phyloP scores from a whole-genome alignment of 2,113 vertebrate species.

The Tachuris rubrigastra region DNA sequence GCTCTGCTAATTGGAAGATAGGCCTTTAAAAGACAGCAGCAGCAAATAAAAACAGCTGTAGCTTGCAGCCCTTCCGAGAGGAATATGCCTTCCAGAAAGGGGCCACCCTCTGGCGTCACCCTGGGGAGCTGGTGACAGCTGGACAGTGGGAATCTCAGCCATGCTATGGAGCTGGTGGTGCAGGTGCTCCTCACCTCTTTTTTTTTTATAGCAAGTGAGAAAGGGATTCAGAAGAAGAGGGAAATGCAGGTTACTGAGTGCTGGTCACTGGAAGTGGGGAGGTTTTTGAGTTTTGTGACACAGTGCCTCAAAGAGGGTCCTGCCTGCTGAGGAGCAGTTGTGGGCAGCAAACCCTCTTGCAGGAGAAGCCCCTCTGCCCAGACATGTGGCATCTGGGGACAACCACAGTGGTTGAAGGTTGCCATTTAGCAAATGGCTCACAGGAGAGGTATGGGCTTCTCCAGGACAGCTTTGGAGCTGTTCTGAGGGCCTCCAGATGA shows the following conservation, averaged over 20 bases:
- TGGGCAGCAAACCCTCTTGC: not conserved
- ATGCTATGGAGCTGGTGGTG: not conserved
- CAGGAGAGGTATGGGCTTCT: not conserved
- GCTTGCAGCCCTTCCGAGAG: not conserved
- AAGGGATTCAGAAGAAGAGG: not conserved
- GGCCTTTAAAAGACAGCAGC: conserved; percentile 73
- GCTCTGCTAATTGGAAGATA: conserved; percentile 82
- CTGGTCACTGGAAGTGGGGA: not conserved
- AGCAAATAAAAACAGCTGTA: conserved; percentile 72
- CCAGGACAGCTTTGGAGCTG: not conserved
- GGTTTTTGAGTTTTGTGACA: not conserved
- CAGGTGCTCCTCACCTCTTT: not conserved
- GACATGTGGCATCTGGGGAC: not conserved
- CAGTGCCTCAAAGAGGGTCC: not conserved
- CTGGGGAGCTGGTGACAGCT: rapidly evolving
- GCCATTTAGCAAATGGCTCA: rapidly evolving
- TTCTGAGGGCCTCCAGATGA: not conserved
- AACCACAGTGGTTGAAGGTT: rapidly evolving
- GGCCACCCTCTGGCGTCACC: rapidly evolving
- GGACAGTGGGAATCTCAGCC: no score
- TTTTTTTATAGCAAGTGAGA: not conserved
- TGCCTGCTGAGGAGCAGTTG: not conserved
- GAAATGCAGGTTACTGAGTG: not conserved
- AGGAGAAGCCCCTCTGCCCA: not conserved
- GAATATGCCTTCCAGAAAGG: not conserved